These are phyloP conservation scores for Myrmophylax atrothorax DNA, from an alignment of 2,113 vertebrate species.

Conservation along the genomic window DNA sequence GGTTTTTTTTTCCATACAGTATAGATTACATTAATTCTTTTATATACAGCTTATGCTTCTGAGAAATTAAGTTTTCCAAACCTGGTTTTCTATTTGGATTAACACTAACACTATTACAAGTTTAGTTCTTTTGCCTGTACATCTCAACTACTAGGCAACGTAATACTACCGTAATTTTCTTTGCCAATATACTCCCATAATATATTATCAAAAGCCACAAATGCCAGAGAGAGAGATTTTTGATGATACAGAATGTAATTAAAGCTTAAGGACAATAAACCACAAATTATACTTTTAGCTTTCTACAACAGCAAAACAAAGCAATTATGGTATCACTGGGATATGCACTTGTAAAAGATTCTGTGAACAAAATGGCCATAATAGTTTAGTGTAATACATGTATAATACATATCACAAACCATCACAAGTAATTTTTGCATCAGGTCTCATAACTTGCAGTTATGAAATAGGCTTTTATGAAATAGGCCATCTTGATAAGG, in stretches of 20 bases:
- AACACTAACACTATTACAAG: neutral
- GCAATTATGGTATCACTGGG: neutral
- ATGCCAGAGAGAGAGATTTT: neutral
- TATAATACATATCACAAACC: neutral
- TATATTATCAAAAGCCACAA: neutral
- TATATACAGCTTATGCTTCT: neutral
- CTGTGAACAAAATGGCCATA: neutral
- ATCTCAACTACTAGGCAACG: neutral
- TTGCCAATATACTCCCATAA: neutral
- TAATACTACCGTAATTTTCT: neutral
- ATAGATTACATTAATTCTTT: neutral
- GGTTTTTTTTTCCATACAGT: neutral
- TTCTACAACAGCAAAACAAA: neutral
- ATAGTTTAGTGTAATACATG: neutral
- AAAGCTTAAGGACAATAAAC: neutral
- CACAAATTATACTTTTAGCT: neutral
- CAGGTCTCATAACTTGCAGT: neutral
- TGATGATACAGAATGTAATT: neutral
- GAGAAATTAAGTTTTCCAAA: neutral
- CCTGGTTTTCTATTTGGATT: neutral
- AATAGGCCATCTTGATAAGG: neutral
- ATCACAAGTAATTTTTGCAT: neutral
- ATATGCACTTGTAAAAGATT: neutral
- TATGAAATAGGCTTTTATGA: neutral
- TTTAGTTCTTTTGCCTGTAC: neutral